Percentiles rank a stretch among this genome's conserved stretches.
Conservation (phyloP, 2,113 vertebrate genomes). For the Forbesichthys papilliferus region DNA sequence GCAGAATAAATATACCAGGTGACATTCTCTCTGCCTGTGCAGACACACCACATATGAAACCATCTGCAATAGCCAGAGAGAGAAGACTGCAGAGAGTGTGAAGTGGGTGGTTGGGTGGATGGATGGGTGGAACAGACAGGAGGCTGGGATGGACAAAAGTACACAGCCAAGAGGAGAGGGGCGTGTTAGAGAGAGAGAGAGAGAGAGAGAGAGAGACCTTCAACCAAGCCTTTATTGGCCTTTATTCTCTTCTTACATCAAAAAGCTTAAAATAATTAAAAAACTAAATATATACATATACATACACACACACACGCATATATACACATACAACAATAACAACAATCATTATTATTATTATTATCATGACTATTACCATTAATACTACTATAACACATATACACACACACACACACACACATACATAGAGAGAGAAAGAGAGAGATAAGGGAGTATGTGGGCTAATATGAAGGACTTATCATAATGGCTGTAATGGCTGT, state of each 20-base stretch:
- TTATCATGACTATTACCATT: too few relatives aligned
- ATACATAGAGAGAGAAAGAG: not conserved
- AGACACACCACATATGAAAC: conserved; percentile 50
- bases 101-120: conserved; percentile 28
- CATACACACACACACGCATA: too few relatives aligned
- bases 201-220: not conserved
- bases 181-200: conserved; percentile 23
- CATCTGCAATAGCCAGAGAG: conserved; percentile 38
- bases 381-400: too few relatives aligned
- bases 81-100: conserved; percentile 22
- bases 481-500: conserved; percentile 71
- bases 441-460: conserved; percentile 56
- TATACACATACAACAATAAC: too few relatives aligned
- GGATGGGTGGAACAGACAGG: not conserved
- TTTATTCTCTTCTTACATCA: too few relatives aligned
- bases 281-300: too few relatives aligned
- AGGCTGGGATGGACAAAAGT: conserved; percentile 16
- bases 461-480: conserved; percentile 63
- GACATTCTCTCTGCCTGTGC: conserved; percentile 50
- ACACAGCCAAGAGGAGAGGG: conserved; percentile 48
- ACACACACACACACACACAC: not conserved
- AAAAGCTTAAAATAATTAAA: too few relatives aligned
- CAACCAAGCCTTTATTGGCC: too few relatives aligned
- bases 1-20: conserved; percentile 53
- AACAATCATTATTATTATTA: too few relatives aligned